Base-by-base conservation (phyloP, 1,140 invertebrate species). In the Doryteuthis pealeii region DNA sequence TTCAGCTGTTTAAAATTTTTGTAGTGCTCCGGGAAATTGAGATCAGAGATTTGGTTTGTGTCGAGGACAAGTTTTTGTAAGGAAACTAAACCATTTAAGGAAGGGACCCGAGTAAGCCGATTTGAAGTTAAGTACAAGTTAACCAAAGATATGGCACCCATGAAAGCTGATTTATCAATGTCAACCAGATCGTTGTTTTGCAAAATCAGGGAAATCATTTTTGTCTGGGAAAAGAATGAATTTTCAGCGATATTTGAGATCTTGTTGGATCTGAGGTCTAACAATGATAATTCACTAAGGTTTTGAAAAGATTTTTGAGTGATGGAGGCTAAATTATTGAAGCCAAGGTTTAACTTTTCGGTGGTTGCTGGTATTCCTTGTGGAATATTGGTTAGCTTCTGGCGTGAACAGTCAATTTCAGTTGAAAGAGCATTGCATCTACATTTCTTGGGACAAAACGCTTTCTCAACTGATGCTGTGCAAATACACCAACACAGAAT, bases 21-120 rank as follows among this genome's bases (percentile, higher is more conserved):
- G 43, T 73, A 82, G 14, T 74, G 72, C 0, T 26, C n/a, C 1
- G 83, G 82, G 67, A 84, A 81, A 1, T 76, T 81, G 0, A 72
- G 77, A 72, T 82, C 75, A 0, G 33, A 45, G 0, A 84, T 79
- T n/a, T 69, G 33, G 65, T 84, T 84, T 14, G 74, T 77, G 65
- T 82, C 73, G 26, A 84, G 15, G 14, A 78, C 76, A 0, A 84
- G 54, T 5, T 45, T 69, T 49, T 78, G 66, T 12, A 84, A 58
- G 18, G 54, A 58, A 28, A 18, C 18, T 18, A 58, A 58, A 58
- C 54, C 54, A 5, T 10, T 5, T 5, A 58, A 28, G 18, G 18
- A 58, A 0, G 54, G 54, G 18, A 58, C 54, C 5, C 3, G 5
- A 8, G 5, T 5, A n/a, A 58, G 54, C 26, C 26, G 54, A 58